Percentiles rank a stretch among this genome's conserved stretches.
These are phyloP conservation scores for Euphydryas editha DNA, from an alignment of 2,888 invertebrate genomes.

Conservation along the genomic window DNA sequence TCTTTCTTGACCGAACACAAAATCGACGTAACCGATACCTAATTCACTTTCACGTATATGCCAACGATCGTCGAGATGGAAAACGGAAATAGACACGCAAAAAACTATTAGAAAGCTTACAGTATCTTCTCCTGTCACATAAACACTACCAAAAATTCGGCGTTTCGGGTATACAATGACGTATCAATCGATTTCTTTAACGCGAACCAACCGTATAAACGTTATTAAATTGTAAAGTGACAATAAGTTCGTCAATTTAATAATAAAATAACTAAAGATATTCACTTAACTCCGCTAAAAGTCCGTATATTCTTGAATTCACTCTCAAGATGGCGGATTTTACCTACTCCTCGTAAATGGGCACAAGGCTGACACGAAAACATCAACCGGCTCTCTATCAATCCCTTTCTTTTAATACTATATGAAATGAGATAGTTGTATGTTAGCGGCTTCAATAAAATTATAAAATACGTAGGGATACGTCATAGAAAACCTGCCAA, in stretches of 20 bases:
- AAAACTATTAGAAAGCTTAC: slow-evolving; percentile 84
- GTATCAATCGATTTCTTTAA: slow-evolving; percentile 60
- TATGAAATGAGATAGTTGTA: slow-evolving; percentile 72
- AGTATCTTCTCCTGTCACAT: slow-evolving; percentile 82
- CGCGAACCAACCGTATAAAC: slow-evolving; percentile 57
- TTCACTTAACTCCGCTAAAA: slow-evolving; percentile 77
- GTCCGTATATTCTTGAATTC: slow-evolving; percentile 85
- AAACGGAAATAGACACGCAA: slow-evolving; percentile 83
- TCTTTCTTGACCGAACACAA: slow-evolving; percentile 51
- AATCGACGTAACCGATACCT: slow-evolving; percentile 61
- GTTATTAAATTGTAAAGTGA: slow-evolving; percentile 57
- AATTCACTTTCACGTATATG: slow-evolving; percentile 79
- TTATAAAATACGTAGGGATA: slow-evolving; percentile 63
- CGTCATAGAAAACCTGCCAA: slow-evolving; percentile 74
- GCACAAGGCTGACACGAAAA: slow-evolving; percentile 84
- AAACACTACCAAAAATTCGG: slow-evolving; percentile 81
- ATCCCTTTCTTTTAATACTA: slow-evolving; percentile 71
- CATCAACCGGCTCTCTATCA: slow-evolving; percentile 81
- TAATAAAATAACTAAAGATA: slow-evolving; percentile 76
- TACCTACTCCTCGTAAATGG: slow-evolving; percentile 83
- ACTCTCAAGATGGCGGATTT: slow-evolving; percentile 87
- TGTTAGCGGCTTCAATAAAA: slow-evolving; percentile 69
- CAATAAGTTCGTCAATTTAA: slow-evolving; percentile 72
- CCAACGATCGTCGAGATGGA: slow-evolving; percentile 78
- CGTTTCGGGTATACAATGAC: slow-evolving; percentile 65